Conservation (phyloP, 1,140 invertebrate species). For the Tetramorium alpestre region DNA sequence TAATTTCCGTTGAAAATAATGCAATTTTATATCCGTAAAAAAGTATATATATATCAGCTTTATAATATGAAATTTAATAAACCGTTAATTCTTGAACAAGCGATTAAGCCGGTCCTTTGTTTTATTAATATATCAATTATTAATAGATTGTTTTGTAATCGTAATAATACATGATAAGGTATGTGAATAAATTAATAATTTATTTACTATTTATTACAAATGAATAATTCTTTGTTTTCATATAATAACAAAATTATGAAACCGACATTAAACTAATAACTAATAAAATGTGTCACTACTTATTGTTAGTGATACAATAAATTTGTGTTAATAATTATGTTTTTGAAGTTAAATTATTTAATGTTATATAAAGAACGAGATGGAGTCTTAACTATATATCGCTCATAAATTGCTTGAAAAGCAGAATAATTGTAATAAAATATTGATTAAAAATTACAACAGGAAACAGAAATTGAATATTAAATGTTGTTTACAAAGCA, state of each 20-base stretch:
- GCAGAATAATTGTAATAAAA: constrained; percentile 1
- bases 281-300: background rate
- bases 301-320: background rate
- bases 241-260: background rate
- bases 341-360: background rate
- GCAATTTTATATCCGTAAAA: background rate
- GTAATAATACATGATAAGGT: background rate
- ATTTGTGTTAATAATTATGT: background rate
- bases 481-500: background rate
- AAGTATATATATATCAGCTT: background rate
- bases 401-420: too few species aligned
- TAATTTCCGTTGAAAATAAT: background rate
- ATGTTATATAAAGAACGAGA: background rate
- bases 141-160: background rate
- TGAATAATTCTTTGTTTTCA: background rate
- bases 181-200: background rate
- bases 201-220: background rate
- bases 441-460: background rate
- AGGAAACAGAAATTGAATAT: background rate
- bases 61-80: background rate
- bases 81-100: background rate
- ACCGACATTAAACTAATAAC: background rate
- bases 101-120: background rate
- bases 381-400: background rate
- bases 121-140: background rate